Evolutionary conservation across 2,888 invertebrate species (phyloP).

Genomic region (Lasioglossum villosulum): DNA sequence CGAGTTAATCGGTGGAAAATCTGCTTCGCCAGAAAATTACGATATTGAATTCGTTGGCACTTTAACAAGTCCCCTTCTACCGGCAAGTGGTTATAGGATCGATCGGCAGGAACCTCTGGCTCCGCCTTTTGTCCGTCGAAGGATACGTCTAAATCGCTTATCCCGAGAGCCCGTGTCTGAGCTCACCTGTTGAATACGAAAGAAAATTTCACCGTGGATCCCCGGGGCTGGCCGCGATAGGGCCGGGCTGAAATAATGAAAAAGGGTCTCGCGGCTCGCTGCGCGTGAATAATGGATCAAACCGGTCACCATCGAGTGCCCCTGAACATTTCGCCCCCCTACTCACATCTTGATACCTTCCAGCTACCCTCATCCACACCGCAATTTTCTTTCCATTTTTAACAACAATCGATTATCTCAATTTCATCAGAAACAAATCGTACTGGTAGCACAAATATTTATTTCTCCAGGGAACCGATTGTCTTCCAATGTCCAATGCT

Average conservation of each 20-base stretch:
- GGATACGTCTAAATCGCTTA: slow-evolving; percentile 68
- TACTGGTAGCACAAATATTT: neutral
- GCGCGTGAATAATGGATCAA: slow-evolving; percentile 61
- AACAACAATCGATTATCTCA: neutral
- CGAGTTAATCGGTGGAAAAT: slow-evolving; percentile 61
- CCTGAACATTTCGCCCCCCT: neutral
- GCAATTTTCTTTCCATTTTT: neutral
- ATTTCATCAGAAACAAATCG: neutral
- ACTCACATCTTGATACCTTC: neutral
- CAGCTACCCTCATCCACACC: neutral
- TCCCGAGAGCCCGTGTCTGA: slow-evolving; percentile 50
- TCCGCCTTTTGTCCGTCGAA: slow-evolving; percentile 53
- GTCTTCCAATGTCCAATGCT: neutral
- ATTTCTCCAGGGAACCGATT: neutral
- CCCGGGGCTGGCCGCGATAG: slow-evolving; percentile 18
- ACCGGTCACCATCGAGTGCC: slow-evolving; percentile 46
- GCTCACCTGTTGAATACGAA: slow-evolving; percentile 69
- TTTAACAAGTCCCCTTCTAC: slow-evolving; percentile 50
- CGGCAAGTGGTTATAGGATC: slow-evolving; percentile 40
- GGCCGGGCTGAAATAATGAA: slow-evolving; percentile 36
- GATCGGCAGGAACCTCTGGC: slow-evolving; percentile 45
- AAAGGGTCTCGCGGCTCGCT: slow-evolving; percentile 51
- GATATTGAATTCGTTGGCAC: slow-evolving; percentile 65
- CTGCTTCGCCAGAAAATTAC: slow-evolving; percentile 62
- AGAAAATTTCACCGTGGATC: slow-evolving; percentile 59